These are phyloP conservation scores for Drosophila oshimai DNA, from an alignment of 1,140 invertebrate species.

Conservation along the genomic window DNA sequence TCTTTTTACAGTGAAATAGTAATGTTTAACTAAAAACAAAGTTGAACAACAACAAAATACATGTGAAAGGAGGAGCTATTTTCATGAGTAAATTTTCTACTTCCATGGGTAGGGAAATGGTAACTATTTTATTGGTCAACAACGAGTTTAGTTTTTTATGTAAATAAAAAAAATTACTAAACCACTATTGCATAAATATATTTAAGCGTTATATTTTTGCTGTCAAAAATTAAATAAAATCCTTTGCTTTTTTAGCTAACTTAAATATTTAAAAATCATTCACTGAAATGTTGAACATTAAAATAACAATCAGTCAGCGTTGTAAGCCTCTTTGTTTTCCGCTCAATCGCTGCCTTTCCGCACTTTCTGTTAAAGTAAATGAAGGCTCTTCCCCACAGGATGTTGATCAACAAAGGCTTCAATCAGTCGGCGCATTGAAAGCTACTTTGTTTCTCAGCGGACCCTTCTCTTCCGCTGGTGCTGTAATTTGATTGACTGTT, in stretches of 20 bases:
- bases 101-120: too few relatives aligned
- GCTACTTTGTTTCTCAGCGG: constrained; percentile 5
- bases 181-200: too few relatives aligned
- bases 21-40: too few relatives aligned
- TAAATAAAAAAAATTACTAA: too few relatives aligned
- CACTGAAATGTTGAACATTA: not conserved
- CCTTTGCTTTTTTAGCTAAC: not conserved
- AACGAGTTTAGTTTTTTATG: too few relatives aligned
- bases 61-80: too few relatives aligned
- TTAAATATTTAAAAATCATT: not conserved
- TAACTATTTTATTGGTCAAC: too few relatives aligned
- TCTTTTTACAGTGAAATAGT: too few relatives aligned
- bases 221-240: too few relatives aligned
- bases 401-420: constrained; percentile 39
- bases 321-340: not conserved
- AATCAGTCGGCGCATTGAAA: constrained; percentile 27
- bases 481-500: constrained; percentile 46
- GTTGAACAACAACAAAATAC: too few relatives aligned
- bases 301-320: not conserved
- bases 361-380: constrained; percentile 13
- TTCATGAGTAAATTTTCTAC: too few relatives aligned
- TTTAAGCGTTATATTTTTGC: too few relatives aligned
- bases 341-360: not conserved
- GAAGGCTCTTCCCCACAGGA: constrained; percentile 3
- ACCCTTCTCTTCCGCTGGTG: not conserved